phyloP scores from a whole-genome alignment of 2,113 vertebrate species.

The Maccullochella peelii region DNA sequence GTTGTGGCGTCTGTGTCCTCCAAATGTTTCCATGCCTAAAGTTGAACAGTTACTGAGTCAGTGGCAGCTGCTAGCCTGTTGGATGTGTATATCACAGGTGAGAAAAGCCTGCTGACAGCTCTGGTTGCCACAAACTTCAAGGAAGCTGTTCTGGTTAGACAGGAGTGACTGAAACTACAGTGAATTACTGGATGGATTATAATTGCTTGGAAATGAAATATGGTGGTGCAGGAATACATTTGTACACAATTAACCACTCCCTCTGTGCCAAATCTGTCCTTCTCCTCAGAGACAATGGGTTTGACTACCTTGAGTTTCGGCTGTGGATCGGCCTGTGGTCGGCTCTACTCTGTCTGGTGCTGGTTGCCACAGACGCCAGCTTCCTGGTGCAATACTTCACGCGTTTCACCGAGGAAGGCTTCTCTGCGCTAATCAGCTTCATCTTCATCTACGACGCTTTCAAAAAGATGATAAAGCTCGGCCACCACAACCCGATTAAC shows the following conservation, averaged over 20 bases:
- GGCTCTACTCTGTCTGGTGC: conserved; percentile 89
- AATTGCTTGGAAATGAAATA: background rate
- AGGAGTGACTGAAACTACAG: background rate
- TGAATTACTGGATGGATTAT: background rate
- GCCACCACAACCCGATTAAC: conserved; percentile 92
- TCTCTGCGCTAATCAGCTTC: conserved; percentile 97
- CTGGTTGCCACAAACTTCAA: background rate
- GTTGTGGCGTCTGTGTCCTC: conserved; percentile 22
- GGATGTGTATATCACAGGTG: background rate
- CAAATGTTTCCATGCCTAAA: conserved; percentile 42
- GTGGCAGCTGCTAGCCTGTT: conserved; percentile 27
- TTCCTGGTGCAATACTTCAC: conserved; percentile 98
- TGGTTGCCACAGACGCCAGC: conserved; percentile 95
- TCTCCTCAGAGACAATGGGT: conserved; percentile 88
- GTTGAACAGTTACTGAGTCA: background rate
- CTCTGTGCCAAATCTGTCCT: background rate
- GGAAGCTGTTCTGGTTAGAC: background rate
- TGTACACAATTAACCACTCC: background rate
- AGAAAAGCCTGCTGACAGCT: background rate
- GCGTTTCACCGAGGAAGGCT: conserved; percentile 97
- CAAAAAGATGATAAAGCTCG: conserved; percentile 98
- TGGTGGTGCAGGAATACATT: background rate
- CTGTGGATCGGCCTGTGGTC: conserved; percentile 99
- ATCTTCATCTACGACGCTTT: conserved; percentile 99
- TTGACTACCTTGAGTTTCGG: conserved; percentile 97